Conservation (phyloP, 2,888 invertebrate species). For the Gymnoscelis rufifasciata region DNA sequence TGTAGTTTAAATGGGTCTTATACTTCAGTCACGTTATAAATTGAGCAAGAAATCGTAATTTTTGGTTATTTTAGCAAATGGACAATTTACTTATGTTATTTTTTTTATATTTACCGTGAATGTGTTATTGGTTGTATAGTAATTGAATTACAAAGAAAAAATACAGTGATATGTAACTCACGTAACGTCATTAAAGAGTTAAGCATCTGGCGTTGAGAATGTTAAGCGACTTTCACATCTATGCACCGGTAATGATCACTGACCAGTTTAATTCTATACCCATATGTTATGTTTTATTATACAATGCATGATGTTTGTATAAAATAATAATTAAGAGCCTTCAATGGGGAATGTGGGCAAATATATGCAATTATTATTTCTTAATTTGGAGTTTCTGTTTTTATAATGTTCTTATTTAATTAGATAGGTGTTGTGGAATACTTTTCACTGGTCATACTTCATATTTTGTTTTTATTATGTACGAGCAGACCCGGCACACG, state of each 20-base stretch:
- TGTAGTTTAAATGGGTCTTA: too few species aligned
- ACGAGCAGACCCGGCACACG: too few species aligned
- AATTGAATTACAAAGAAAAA: too few species aligned
- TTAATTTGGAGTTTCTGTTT: conserved; percentile 6
- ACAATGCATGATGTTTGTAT: conserved; percentile 34
- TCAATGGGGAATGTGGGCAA: conserved; percentile 16
- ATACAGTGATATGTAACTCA: too few species aligned
- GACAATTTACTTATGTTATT: too few species aligned
- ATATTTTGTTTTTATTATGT: not conserved
- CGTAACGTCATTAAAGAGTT: too few species aligned
- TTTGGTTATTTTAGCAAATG: too few species aligned
- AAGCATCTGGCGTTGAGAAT: too few species aligned
- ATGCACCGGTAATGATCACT: not conserved
- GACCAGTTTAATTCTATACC: conserved; percentile 36
- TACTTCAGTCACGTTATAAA: too few species aligned
- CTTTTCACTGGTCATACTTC: not conserved
- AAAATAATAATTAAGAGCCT: conserved; percentile 27
- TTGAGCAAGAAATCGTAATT: too few species aligned
- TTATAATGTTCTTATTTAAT: conserved; percentile 1
- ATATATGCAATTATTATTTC: conserved; percentile 17
- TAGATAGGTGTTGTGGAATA: not conserved
- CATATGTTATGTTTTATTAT: conserved; percentile 45
- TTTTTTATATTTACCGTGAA: too few species aligned
- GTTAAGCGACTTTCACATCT: conserved; percentile 11
- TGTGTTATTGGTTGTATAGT: too few species aligned